phyloP scores from a whole-genome alignment of 2,797 vertebrate species.

The Macroramphosus scolopax region DNA sequence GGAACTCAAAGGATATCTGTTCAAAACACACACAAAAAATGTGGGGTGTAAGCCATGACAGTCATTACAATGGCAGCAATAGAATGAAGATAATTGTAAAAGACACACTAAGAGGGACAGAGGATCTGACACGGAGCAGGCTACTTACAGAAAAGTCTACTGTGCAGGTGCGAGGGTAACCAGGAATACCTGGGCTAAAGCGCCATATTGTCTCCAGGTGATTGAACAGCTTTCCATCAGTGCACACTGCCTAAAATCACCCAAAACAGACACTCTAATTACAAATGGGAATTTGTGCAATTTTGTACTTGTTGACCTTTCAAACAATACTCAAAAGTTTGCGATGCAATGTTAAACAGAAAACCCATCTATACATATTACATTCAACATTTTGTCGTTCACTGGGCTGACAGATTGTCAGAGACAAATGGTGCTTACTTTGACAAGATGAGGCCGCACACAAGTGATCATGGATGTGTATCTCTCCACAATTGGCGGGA shows the following conservation, averaged over 20 bases:
- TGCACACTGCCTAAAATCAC: conserved; percentile 85
- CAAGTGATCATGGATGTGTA: conserved; percentile 93
- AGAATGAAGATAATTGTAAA: no score
- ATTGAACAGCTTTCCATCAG: conserved; percentile 93
- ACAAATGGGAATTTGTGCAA: no score
- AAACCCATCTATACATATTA: no score
- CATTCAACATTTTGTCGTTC: no score
- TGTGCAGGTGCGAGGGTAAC: conserved; percentile 93
- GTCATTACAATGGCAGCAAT: no score
- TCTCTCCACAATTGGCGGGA: conserved; percentile 88
- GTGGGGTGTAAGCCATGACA: no score
- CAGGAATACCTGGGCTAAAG: conserved; percentile 93
- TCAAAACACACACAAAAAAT: not conserved
- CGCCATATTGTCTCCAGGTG: conserved; percentile 95
- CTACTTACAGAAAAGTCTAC: conserved; percentile 93
- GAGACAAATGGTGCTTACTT: conserved; percentile 76
- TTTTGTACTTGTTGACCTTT: no score
- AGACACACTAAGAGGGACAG: no score
- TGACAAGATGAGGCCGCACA: conserved; percentile 92
- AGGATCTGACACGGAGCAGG: not conserved
- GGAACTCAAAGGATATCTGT: conserved; percentile 96
- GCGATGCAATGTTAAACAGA: no score
- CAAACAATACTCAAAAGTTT: no score
- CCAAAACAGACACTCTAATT: not conserved
- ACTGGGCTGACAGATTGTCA: no score